Evolutionary conservation across 2,888 invertebrate species (phyloP).

Genomic region (Eupithecia centaureata): DNA sequence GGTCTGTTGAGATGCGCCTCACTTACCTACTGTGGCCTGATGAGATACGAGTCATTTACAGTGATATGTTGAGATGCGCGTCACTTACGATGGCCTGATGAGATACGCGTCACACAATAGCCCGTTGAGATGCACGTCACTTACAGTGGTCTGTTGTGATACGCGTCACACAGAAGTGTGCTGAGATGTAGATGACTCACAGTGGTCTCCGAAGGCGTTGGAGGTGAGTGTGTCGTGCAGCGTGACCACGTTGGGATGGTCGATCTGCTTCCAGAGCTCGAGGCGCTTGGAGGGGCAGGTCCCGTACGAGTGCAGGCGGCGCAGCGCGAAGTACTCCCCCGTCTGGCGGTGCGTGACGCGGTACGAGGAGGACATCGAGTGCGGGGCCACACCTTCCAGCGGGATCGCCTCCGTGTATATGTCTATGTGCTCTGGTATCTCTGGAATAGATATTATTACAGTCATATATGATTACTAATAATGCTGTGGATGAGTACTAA

Average conservation of each 20-base stretch:
- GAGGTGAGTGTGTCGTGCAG: conserved; percentile 97
- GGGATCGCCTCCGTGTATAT: conserved; percentile 95
- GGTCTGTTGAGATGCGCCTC: no score
- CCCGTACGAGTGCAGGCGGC: conserved; percentile 93
- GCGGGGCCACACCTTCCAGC: conserved; percentile 87
- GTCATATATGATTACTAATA: no score
- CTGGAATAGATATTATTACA: no score
- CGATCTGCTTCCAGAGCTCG: conserved; percentile 97
- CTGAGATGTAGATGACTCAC: no score
- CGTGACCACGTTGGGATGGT: conserved; percentile 97
- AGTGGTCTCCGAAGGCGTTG: conserved; percentile 97
- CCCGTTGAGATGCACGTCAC: no score
- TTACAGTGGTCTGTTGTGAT: not conserved
- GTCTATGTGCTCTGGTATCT: conserved; percentile 94
- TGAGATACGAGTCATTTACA: no score
- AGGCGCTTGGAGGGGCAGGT: conserved; percentile 94
- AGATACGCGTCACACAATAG: no score
- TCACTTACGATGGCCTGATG: no score
- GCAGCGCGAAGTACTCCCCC: conserved; percentile 92
- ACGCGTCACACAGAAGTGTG: no score
- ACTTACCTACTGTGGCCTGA: no score
- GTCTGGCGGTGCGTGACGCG: conserved; percentile 95
- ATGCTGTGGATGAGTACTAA: not conserved
- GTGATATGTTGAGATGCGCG: no score
- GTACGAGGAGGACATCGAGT: conserved; percentile 93